Base-by-base conservation (phyloP, 2,888 invertebrate genomes). In the Arctia plantaginis region DNA sequence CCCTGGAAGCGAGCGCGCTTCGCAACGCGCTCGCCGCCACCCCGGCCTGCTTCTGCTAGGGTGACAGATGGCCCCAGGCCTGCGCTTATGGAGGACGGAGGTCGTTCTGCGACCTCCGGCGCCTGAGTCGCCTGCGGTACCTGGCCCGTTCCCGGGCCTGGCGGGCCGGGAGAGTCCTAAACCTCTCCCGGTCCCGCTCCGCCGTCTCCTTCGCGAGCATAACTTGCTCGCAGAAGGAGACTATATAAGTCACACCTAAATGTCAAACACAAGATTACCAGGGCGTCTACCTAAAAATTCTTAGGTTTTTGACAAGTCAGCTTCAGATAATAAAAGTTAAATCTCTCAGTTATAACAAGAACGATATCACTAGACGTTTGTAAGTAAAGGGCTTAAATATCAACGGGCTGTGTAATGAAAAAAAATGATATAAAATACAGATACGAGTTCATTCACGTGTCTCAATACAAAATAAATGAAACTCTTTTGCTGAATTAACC, bases 351-450 rank as follows among this genome's bases (percentile, higher is more conserved):
- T 4, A 39, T 35, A 65, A 30, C n/a, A 35, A 33, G 51, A 72
- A 66, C 20, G 41, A 13, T 27, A 71, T 66, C 30, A 39, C 71
- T 65, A 55, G 39, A 20, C 55, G 23, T 51, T 65, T 71, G 23
- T 35, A 71, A n/a, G 27, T 66, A 66, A 71, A 66, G 51, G 35
- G 20, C 18, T 39, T 18, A 18, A 51, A 65, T 51, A 66, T n/a
- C 35, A 47, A 66, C 33, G 1, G 20, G 47, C n/a, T 65, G 51
- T 71, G 4, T 44, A 18, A 33, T 35, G 35, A 66, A 55, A 66
- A 41, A 55, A 30, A 44, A 7, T 44, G 27, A 44, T 30, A 30
- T 8, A 44, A 27, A 27, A 41, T 66, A 66, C 13, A 55, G 18
- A 20, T 66, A 66, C 41, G 66, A 66, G 7, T 18, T 15, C 39